These are phyloP conservation scores for Mellivora capensis DNA, from an alignment of 2,113 vertebrate genomes.

Conservation along the genomic window DNA sequence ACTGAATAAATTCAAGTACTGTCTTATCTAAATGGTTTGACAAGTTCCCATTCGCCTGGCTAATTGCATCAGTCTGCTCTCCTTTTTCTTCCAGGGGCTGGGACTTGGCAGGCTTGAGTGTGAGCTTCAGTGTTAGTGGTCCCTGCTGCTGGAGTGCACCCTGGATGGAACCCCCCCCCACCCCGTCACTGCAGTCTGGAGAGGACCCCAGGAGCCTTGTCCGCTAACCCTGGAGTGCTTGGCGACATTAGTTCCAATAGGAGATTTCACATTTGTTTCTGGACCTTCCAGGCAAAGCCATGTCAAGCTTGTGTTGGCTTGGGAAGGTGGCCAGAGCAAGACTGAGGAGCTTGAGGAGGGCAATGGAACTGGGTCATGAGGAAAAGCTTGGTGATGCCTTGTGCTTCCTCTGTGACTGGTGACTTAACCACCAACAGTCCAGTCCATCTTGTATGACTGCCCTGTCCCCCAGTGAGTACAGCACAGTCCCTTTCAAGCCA, in stretches of 20 bases:
- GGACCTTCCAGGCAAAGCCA: neutral
- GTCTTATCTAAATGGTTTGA: constrained; percentile 56
- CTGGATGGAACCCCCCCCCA: neutral
- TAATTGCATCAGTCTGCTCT: constrained; percentile 38
- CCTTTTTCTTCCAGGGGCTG: neutral
- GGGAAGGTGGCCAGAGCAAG: neutral
- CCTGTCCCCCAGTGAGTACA: neutral
- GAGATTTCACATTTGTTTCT: neutral
- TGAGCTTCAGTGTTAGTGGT: neutral
- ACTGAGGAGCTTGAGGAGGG: neutral
- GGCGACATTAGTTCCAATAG: neutral
- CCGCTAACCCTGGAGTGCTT: neutral
- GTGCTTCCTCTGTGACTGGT: neutral
- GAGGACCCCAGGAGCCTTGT: neutral
- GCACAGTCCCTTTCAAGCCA: neutral
- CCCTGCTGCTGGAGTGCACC: neutral
- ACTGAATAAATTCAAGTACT: constrained; percentile 51
- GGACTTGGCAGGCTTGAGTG: neutral
- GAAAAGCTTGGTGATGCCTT: neutral
- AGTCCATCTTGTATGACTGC: neutral
- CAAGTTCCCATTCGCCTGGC: constrained; percentile 54
- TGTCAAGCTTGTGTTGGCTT: neutral
- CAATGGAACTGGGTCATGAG: neutral
- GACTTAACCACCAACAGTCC: neutral
- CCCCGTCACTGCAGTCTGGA: neutral